Percentiles rank a stretch among this genome's conserved stretches.
Evolutionary conservation across 2,888 invertebrate species (phyloP).

Genomic region (Amaurobius ferox): DNA sequence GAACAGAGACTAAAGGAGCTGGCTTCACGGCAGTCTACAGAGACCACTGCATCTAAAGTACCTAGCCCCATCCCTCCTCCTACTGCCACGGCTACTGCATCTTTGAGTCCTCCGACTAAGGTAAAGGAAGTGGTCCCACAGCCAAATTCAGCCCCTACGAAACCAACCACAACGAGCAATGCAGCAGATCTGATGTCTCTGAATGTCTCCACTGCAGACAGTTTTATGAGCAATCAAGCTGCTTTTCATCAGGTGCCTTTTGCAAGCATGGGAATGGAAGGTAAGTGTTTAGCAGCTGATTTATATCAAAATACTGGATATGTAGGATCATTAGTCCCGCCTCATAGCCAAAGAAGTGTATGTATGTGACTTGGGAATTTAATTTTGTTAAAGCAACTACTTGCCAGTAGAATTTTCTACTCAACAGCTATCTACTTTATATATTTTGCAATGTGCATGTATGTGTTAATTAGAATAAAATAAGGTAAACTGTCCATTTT

Average conservation of each 20-base stretch:
- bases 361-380: too few species aligned
- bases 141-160: neutral
- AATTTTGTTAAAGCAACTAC: too few species aligned
- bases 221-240: constrained; percentile 36
- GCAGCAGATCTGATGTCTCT: constrained; percentile 49
- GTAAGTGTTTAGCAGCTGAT: too few species aligned
- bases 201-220: constrained; percentile 29
- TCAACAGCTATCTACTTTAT: too few species aligned
- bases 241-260: constrained; percentile 66
- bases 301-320: too few species aligned
- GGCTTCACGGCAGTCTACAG: constrained; percentile 18
- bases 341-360: too few species aligned
- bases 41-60: constrained; percentile 13
- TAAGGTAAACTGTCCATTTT: too few species aligned
- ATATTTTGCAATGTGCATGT: too few species aligned
- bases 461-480: too few species aligned
- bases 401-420: too few species aligned
- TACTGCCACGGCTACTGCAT: constrained; percentile 27
- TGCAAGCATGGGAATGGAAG: constrained; percentile 50
- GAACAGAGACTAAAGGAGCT: constrained; percentile 62
- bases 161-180: constrained; percentile 10
- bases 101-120: constrained; percentile 51
- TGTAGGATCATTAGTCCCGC: too few species aligned
- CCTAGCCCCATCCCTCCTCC: constrained; percentile 62
- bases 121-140: constrained; percentile 33